Conservation (phyloP, 2,113 vertebrate species). For the Semnornis frantzii region DNA sequence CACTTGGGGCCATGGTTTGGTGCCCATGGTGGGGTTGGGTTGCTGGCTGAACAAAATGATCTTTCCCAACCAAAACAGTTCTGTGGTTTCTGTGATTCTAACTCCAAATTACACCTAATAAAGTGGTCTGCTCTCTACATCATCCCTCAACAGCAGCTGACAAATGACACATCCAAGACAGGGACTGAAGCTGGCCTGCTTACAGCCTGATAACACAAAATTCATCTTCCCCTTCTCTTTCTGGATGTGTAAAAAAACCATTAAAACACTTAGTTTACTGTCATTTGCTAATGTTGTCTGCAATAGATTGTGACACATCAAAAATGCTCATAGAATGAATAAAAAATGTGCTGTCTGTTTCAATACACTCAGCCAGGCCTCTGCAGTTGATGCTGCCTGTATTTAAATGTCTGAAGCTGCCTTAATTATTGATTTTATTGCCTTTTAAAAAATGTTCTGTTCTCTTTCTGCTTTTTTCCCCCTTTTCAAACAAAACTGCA, state of each 20-base stretch:
- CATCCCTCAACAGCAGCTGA: neutral
- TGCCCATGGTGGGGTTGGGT: too few relatives aligned
- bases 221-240: neutral
- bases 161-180: constrained; percentile 7
- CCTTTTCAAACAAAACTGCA: neutral
- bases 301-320: constrained; percentile 58
- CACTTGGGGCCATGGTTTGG: too few relatives aligned
- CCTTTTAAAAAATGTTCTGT: neutral
- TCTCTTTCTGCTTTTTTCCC: neutral
- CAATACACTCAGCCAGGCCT: constrained; percentile 29
- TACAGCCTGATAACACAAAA: neutral
- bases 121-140: neutral
- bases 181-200: neutral
- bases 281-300: constrained; percentile 28
- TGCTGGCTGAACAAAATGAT: too few relatives aligned
- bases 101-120: neutral
- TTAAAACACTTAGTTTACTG: constrained; percentile 42
- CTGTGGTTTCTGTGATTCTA: too few relatives aligned
- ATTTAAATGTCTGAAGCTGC: neutral
- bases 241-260: neutral
- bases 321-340: constrained; percentile 35
- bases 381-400: neutral
- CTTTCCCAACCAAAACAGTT: too few relatives aligned
- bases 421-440: neutral
- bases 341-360: constrained; percentile 58